Conservation (phyloP, 2,888 invertebrate species). For the Ceraclea dissimilis region DNA sequence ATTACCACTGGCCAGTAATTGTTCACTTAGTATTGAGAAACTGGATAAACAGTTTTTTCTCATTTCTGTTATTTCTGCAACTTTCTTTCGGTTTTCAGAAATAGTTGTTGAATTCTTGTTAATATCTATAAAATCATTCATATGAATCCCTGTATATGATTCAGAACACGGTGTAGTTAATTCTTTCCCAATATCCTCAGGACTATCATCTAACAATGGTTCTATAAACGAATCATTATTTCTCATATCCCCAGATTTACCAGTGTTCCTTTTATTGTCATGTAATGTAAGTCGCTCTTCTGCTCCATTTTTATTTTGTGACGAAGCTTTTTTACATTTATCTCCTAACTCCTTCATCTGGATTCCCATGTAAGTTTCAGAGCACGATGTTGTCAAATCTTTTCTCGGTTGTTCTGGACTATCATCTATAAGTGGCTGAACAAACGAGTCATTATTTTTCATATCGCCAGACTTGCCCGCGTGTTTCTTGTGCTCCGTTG, state of each 20-base stretch:
- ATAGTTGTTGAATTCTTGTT: background rate
- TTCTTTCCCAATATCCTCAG: slow-evolving; percentile 15
- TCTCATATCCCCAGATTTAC: slow-evolving; percentile 12
- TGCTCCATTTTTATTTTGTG: background rate
- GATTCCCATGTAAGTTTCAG: slow-evolving; percentile 1
- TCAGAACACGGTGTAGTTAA: background rate
- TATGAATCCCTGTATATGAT: slow-evolving; percentile 5
- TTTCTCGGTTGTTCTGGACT: slow-evolving; percentile 20
- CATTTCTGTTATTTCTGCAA: slow-evolving; percentile 12
- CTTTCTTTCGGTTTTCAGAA: slow-evolving; percentile 9
- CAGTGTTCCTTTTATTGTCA: background rate
- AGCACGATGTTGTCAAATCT: slow-evolving; percentile 1
- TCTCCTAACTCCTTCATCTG: slow-evolving; percentile 4
- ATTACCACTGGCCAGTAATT: background rate
- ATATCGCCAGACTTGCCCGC: slow-evolving; percentile 9
- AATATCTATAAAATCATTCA: background rate
- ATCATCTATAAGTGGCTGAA: slow-evolving; percentile 17
- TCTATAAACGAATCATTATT: slow-evolving; percentile 15
- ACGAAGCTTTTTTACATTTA: background rate
- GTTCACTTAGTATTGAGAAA: slow-evolving; percentile 11
- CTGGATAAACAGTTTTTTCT: slow-evolving; percentile 12
- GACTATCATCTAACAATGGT: slow-evolving; percentile 20
- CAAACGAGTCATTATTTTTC: slow-evolving; percentile 16
- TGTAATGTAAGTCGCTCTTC: background rate
- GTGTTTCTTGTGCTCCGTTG: slow-evolving; percentile 9